Percentiles rank a stretch among this genome's conserved stretches.
Conservation (phyloP, 35 echinoderm and acorn worm genomes). For the Apostichopus californicus region DNA sequence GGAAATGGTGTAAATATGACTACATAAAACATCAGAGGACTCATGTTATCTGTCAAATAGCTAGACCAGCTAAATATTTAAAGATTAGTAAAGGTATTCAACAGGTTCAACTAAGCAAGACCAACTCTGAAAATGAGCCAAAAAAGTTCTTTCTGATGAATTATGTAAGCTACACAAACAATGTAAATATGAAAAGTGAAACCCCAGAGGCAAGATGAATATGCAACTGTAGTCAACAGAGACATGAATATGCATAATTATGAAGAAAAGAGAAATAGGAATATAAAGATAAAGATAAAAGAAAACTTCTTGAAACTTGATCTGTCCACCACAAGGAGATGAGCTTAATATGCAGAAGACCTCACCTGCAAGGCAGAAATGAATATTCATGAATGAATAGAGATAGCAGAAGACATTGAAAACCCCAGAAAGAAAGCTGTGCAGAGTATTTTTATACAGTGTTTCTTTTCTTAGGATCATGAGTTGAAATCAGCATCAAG, state of each 20-base stretch:
- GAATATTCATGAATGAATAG: conserved; percentile 36
- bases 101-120: too few relatives aligned
- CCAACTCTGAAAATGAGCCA: too few relatives aligned
- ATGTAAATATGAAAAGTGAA: too few relatives aligned
- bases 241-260: not conserved
- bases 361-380: conserved; percentile 39
- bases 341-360: not conserved
- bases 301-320: not conserved
- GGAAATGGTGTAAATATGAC: too few relatives aligned
- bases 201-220: not conserved
- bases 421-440: not conserved
- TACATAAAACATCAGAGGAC: too few relatives aligned
- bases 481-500: not conserved
- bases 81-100: too few relatives aligned
- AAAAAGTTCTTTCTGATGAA: too few relatives aligned
- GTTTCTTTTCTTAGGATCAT: not conserved
- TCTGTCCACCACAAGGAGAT: conserved; percentile 6
- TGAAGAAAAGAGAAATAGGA: not conserved
- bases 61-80: too few relatives aligned
- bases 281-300: not conserved
- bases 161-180: too few relatives aligned
- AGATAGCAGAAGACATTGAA: not conserved
- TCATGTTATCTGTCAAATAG: too few relatives aligned
- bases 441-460: not conserved
- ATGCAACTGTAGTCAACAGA: not conserved